Evolutionary conservation across 2,888 invertebrate genomes (phyloP), one percentile per base, ranked within the genome.

Genomic region (Chydorus sphaericus): DNA sequence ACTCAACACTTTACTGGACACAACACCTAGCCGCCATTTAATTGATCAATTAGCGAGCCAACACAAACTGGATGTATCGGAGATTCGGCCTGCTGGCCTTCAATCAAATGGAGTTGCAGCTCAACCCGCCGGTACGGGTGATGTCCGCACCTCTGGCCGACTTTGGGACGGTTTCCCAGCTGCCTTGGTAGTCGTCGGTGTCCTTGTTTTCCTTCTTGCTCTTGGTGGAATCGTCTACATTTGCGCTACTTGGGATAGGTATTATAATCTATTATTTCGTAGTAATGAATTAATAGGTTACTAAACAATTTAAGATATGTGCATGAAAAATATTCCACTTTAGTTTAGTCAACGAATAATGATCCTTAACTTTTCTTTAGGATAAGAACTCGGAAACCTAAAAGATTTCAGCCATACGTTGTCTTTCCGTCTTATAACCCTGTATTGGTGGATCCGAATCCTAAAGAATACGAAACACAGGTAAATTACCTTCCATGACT

Each of bases 381-480:
- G 36, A 36, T 26, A 37, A 33, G 26, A 20, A 52, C 23, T 18
- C 18, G 18, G 10, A 20, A n/a, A 14, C 26, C 52, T 20, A n/a
- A 38, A 16, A 8, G 38, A 53, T 37, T 39, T 6, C 78, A 85
- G 18, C 83, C 85, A 69, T 84, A 85, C 62, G 77, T 79, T 1
- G 75, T 55, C 11, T 33, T 79, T 5, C 82, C 83, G 0, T 74
- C 83, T 28, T 85, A 85, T 66, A 84, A 85, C 16, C 83, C 85
- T 69, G 84, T 85, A 62, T 77, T 79, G 1, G 75, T 48, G 6
- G 48, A 79, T 5, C 82, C 83, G 1, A 87, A 87, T 65, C 77
- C 91, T 48, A 90, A 92, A 63, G 85, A 93, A 71, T 94, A 93
- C 69, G 93, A 94, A 71, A 93, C 92, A 0, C 93, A 93, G 77